A percentile compares a stretch with the other conserved stretches of the same genome.
phyloP scores from a whole-genome alignment of 2,888 invertebrate species.

The Apeira syringaria region DNA sequence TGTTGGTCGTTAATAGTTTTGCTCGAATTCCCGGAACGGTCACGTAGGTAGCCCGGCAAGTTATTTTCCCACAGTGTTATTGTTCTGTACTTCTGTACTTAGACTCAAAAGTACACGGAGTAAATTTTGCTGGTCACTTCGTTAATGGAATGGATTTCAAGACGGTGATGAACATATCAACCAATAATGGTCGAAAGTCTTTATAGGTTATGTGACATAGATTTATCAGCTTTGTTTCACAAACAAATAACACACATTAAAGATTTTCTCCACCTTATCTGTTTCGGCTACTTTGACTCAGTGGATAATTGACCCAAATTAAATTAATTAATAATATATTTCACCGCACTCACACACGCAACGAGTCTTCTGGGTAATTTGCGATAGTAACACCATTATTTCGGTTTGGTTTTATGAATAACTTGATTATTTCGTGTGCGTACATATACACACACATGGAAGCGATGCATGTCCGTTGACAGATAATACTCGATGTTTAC shows the following conservation, averaged over 20 bases:
- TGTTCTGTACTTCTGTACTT: slow-evolving; percentile 54
- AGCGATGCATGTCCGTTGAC: slow-evolving; percentile 76
- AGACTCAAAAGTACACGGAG: slow-evolving; percentile 39
- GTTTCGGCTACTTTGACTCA: slow-evolving; percentile 23
- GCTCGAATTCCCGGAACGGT: slow-evolving; percentile 70
- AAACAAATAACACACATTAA: neutral
- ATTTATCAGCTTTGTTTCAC: neutral
- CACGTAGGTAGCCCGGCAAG: slow-evolving; percentile 56
- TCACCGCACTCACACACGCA: slow-evolving; percentile 23
- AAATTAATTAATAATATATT: slow-evolving; percentile 32
- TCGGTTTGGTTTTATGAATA: slow-evolving; percentile 65
- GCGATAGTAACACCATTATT: slow-evolving; percentile 29
- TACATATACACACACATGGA: slow-evolving; percentile 51
- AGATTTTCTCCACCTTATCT: slow-evolving; percentile 22
- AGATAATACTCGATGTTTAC: slow-evolving; percentile 82
- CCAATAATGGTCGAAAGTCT: too few relatives aligned
- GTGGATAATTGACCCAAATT: slow-evolving; percentile 31
- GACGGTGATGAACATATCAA: too few relatives aligned
- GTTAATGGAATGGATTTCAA: too few relatives aligned
- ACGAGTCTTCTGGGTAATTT: slow-evolving; percentile 3
- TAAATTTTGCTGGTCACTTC: too few relatives aligned
- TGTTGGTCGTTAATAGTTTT: slow-evolving; percentile 61
- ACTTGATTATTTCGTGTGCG: slow-evolving; percentile 65
- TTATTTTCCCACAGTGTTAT: slow-evolving; percentile 25
- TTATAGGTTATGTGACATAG: too few relatives aligned